Evolutionary conservation across 2,113 vertebrate species (phyloP), one percentile per base, ranked within the genome.

Genomic region (Climacteris rufus): DNA sequence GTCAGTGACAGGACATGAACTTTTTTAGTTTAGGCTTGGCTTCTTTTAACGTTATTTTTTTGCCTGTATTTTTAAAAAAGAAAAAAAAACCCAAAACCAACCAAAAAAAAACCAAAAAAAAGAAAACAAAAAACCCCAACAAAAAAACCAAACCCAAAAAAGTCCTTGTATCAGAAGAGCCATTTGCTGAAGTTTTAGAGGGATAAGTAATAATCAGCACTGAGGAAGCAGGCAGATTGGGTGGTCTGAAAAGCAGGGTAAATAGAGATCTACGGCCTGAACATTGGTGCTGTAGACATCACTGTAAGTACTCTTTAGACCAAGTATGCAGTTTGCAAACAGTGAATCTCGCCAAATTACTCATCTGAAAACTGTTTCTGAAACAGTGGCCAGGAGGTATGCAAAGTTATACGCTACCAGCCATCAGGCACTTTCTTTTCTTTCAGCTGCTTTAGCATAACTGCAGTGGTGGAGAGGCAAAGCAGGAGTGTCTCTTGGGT

Each of bases 181-280:
- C 15, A 8, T 79, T 60, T 81, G 64, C 60, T 6, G 9, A 83
- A 39, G 40, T 91, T 89, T 64, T 54, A 3, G 15, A 77, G 44
- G 47, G 49, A 16, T 53, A 56, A 72, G 49, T n/a, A 87, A 64
- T 47, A 84, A 64, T 72, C 60, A 54, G 10, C 74, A 44, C 15
- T 57, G 49, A 82, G 71, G 83, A 81, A 75, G 70, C 27, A 27
- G 57, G 45, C 90, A 60, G 56, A 42, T 76, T 89, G 96, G 92
- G 94, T 97, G 96, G 95, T 91, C 96, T 82, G 70, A 75, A 53
- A 82, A 85, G 64, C 40, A 47, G 83, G 22, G 72, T 95, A 86
- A 96, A 82, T 57, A 50, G 59, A 78, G 49, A 82, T n/a, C 61
- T 77, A 27, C 1, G 5, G 60, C 42, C 76, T 78, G 69, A 82